A percentile compares a stretch with the other conserved stretches of the same genome.
Evolutionary conservation across 2,113 vertebrate genomes (phyloP).

Genomic region (Xiphophorus hellerii): DNA sequence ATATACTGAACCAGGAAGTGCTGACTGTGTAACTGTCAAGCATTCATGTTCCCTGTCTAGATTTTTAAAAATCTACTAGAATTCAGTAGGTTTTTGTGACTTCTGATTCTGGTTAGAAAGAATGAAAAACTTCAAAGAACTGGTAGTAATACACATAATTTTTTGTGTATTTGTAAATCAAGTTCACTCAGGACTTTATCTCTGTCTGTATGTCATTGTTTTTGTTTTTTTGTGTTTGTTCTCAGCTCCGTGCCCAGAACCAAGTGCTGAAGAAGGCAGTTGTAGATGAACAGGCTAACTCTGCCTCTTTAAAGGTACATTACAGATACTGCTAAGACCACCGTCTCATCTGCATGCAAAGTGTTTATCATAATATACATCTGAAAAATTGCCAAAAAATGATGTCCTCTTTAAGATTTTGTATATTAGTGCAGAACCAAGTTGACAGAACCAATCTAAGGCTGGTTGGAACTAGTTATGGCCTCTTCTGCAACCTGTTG

Average conservation of each 20-base stretch:
- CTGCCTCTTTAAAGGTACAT: slow-evolving; percentile 89
- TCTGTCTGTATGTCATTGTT: not conserved
- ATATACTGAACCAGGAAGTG: slow-evolving; percentile 53
- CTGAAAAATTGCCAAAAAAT: too few relatives aligned
- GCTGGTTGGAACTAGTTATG: not conserved
- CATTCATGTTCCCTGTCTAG: not conserved
- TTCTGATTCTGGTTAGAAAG: not conserved
- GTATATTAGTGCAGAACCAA: too few relatives aligned
- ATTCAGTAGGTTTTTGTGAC: not conserved
- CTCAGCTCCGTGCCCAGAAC: slow-evolving; percentile 96
- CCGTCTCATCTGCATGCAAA: not conserved
- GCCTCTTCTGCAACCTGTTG: not conserved
- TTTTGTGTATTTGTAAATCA: not conserved
- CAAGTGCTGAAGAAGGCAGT: slow-evolving; percentile 98
- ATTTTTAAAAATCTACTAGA: not conserved
- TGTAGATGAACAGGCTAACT: slow-evolving; percentile 94
- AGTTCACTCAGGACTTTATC: not conserved
- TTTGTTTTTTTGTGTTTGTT: slow-evolving; percentile 32
- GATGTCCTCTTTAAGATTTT: too few relatives aligned
- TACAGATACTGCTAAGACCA: too few relatives aligned
- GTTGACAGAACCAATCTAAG: too few relatives aligned
- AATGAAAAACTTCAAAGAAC: not conserved
- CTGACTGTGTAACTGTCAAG: slow-evolving; percentile 57
- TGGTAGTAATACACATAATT: not conserved
- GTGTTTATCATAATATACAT: too few relatives aligned